Evolutionary conservation across 2,888 invertebrate species (phyloP).

Genomic region (Trisateles emortualis): DNA sequence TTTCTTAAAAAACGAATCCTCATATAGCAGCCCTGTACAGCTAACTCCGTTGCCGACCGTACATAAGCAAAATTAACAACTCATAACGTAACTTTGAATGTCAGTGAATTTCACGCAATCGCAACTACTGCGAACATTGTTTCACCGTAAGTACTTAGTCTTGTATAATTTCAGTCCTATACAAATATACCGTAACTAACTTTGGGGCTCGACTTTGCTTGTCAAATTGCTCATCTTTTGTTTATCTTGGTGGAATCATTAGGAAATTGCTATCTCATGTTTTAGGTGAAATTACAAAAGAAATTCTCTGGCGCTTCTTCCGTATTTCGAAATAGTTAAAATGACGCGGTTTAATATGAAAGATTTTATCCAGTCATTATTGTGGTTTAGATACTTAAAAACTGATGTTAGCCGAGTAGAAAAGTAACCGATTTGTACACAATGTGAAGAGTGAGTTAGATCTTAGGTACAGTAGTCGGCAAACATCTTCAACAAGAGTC

Average conservation of each 20-base stretch:
- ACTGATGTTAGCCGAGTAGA: not conserved
- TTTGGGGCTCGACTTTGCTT: not conserved
- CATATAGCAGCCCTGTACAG: too few relatives aligned
- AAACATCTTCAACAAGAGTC: too few relatives aligned
- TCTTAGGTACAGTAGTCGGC: too few relatives aligned
- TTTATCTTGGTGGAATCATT: not conserved
- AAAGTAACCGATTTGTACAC: too few relatives aligned
- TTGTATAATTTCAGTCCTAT: not conserved
- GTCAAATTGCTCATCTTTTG: not conserved
- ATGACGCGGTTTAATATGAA: not conserved
- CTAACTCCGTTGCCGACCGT: too few relatives aligned
- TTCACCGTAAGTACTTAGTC: not conserved
- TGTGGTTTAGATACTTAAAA: not conserved
- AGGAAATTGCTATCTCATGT: not conserved
- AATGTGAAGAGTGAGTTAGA: not conserved
- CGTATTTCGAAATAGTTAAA: not conserved
- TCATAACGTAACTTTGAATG: not conserved
- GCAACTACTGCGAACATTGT: not conserved
- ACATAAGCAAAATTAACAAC: too few relatives aligned
- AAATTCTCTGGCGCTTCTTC: not conserved
- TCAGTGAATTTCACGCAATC: not conserved
- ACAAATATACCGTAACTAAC: not conserved
- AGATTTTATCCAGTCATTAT: not conserved
- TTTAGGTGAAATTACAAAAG: not conserved
- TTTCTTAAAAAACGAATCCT: too few relatives aligned